phyloP scores from a whole-genome alignment of 2,797 vertebrate species.

The Craterocephalus amniculus region DNA sequence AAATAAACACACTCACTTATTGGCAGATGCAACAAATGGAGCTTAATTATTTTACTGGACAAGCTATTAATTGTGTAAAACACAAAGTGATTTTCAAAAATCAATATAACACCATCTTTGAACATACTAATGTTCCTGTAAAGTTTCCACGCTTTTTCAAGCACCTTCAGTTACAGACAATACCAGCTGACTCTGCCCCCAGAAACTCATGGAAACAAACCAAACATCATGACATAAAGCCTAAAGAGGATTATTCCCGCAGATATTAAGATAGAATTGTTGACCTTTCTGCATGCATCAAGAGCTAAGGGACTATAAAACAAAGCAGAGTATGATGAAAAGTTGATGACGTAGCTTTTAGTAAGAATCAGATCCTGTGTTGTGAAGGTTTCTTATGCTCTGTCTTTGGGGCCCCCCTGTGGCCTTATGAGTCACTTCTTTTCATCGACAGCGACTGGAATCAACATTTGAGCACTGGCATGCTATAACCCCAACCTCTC shows the following conservation, averaged over 20 bases:
- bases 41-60: background rate
- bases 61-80: background rate
- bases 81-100: background rate
- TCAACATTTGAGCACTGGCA: slow-evolving; percentile 25
- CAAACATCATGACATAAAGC: slow-evolving; percentile 24
- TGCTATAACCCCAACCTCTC: background rate
- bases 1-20: background rate
- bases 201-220: slow-evolving; percentile 26
- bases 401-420: slow-evolving; percentile 84
- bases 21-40: background rate
- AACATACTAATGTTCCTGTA: background rate
- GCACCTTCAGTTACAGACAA: background rate
- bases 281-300: slow-evolving; percentile 16
- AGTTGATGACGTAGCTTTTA: slow-evolving; percentile 19
- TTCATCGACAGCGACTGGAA: slow-evolving; percentile 28
- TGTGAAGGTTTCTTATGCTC: slow-evolving; percentile 45
- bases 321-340: background rate
- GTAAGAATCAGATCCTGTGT: slow-evolving; percentile 19
- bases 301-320: slow-evolving; percentile 1
- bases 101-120: background rate
- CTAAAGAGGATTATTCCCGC: slow-evolving; percentile 35
- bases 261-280: slow-evolving; percentile 28
- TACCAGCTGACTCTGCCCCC: background rate
- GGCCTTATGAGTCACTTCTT: slow-evolving; percentile 73
- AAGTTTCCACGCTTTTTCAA: background rate